Evolutionary conservation across 2,888 invertebrate genomes (phyloP).

Genomic region (Eucera pruinosa): DNA sequence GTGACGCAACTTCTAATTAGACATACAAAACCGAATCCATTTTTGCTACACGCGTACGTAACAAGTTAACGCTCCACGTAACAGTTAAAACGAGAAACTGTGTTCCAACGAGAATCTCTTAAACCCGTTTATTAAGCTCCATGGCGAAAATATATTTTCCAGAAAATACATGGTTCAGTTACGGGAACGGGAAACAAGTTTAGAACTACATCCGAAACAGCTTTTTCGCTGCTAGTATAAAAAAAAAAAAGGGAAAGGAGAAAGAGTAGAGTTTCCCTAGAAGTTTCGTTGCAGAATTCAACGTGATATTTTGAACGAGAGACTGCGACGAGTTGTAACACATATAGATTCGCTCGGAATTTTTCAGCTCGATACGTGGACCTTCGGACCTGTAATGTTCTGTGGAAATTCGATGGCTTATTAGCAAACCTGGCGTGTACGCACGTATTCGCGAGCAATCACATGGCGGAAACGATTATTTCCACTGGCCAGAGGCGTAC

Average conservation of each 20-base stretch:
- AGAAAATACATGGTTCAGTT: background rate
- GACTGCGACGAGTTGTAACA: conserved; percentile 2
- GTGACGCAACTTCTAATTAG: too few species aligned
- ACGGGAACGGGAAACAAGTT: conserved; percentile 13
- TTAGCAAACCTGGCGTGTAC: conserved; percentile 35
- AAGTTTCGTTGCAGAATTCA: conserved; percentile 1
- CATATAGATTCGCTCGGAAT: conserved; percentile 17
- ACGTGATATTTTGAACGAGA: conserved; percentile 17
- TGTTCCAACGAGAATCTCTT: too few species aligned
- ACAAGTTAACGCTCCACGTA: too few species aligned
- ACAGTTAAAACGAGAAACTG: too few species aligned
- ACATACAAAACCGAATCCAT: too few species aligned
- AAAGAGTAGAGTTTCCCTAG: background rate
- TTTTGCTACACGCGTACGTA: too few species aligned
- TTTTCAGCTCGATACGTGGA: conserved; percentile 29
- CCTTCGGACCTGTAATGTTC: conserved; percentile 45
- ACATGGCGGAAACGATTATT: conserved; percentile 54
- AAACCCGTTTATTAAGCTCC: background rate
- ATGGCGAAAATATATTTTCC: background rate
- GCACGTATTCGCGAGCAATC: conserved; percentile 33
- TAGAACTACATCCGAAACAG: background rate
- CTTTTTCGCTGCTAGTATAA: background rate
- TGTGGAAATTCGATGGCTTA: conserved; percentile 49
- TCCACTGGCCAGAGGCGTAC: conserved; percentile 33
- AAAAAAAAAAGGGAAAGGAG: background rate